Percentiles rank a stretch among this genome's conserved stretches.
Conservation (phyloP, 2,113 vertebrate species). For the Manacus vitellinus region DNA sequence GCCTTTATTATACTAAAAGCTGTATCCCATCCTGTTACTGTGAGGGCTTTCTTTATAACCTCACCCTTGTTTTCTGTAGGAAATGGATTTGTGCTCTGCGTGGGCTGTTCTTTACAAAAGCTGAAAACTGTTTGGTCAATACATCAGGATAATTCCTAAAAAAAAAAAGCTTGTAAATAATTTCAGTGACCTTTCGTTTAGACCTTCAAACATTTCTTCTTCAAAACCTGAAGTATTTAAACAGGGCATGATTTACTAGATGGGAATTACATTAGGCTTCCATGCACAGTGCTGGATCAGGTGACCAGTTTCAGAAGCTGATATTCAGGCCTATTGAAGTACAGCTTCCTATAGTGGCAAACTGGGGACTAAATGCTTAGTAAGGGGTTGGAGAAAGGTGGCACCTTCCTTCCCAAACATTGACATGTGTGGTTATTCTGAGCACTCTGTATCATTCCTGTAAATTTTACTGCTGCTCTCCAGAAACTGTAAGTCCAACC, state of each 20-base stretch:
- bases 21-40: accelerated
- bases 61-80: neutral
- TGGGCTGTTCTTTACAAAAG: neutral
- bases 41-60: neutral
- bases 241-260: neutral
- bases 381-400: neutral
- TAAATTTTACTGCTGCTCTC: neutral
- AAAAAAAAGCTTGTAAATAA: neutral
- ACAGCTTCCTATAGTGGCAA: neutral
- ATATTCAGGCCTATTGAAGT: neutral
- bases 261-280: neutral
- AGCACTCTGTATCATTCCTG: neutral
- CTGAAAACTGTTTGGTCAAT: neutral
- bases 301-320: neutral
- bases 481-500: neutral
- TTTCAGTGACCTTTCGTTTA: neutral
- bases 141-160: neutral
- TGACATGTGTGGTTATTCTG: neutral
- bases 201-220: neutral
- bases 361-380: neutral
- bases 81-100: neutral
- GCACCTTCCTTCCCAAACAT: neutral
- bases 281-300: neutral
- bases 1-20: neutral
- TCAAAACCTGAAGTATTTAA: neutral